Base-by-base conservation (phyloP, 1,140 invertebrate genomes). In the Heliconius eleuchia region DNA sequence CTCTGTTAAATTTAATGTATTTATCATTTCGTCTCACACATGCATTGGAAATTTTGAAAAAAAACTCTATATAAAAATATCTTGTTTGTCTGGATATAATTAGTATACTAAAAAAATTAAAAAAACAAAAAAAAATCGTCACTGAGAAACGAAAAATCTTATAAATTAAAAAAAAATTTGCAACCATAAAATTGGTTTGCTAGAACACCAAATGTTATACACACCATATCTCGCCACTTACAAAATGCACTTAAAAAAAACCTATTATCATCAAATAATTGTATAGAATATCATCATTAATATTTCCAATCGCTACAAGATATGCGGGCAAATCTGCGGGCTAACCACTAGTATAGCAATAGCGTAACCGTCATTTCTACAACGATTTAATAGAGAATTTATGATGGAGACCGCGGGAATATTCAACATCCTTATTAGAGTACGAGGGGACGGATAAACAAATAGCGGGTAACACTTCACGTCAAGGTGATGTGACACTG, bases 391-490 rank as follows among this genome's bases (percentile, higher is more conserved):
- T 78, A 74, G 71, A 75, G 74, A 75, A 81, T 66, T 78, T 81
- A 81, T 81, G 76, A 81, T 75, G 80, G 34, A 78, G 73, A 81
- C 76, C 81, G 80, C 77, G 82, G 80, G 81, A 82, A 82, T 50
- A 71, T 77, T 79, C 82, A 79, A 86, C 90, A 91, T 92, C 90
- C 90, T 92, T 86, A 91, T 92, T 92, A 86, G 70, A 30, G n/a
- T 18, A 13, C 71, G 84, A 87, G 88, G 89, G 90, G 90, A 85
- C 86, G 83, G 88, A 88, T 85, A 86, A 89, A 86, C 85, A 90
- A 91, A 88, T 88, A 83, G 90, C 87, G 90, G 88, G 87, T 90
- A 90, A 90, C 90, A 92, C 84, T 84, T 89, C 86, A 87, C 78
- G 84, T 72, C 90, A 92, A 92, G 89, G 90, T 90, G 84, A 91